phyloP scores from a whole-genome alignment of 2,888 invertebrate genomes.

The Perizoma flavofasciatum region DNA sequence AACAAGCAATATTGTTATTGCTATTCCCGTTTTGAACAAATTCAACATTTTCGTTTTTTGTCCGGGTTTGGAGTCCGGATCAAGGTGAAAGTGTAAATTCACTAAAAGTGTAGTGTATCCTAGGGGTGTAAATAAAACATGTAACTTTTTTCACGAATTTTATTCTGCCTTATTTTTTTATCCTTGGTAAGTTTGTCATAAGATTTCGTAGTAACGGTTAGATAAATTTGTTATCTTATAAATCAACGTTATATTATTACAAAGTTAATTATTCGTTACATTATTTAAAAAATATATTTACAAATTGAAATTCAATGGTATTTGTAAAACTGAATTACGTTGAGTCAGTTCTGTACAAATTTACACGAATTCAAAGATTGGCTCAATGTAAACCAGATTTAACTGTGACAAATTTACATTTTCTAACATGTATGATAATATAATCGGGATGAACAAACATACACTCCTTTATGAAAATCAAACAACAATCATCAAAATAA shows the following conservation, averaged over 20 bases:
- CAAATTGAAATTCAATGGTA: slow-evolving; percentile 24
- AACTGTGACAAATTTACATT: not conserved
- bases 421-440: slow-evolving; percentile 2
- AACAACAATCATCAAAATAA: slow-evolving; percentile 6
- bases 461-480: not conserved
- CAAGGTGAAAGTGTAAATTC: no score
- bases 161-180: slow-evolving; percentile 75
- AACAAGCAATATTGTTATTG: no score
- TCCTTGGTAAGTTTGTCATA: slow-evolving; percentile 76
- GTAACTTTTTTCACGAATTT: slow-evolving; percentile 62
- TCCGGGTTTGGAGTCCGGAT: no score
- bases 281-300: slow-evolving; percentile 43
- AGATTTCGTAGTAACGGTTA: slow-evolving; percentile 79
- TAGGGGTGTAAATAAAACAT: slow-evolving; percentile 18
- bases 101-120: not conserved
- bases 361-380: not conserved
- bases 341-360: slow-evolving; percentile 5
- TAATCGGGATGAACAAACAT: not conserved
- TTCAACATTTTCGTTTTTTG: no score
- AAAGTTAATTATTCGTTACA: slow-evolving; percentile 48
- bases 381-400: slow-evolving; percentile 2
- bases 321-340: not conserved
- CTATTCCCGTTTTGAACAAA: no score
- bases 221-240: slow-evolving; percentile 69
- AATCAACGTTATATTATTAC: slow-evolving; percentile 62